Evolutionary conservation across 2,888 invertebrate genomes (phyloP), one percentile per base, ranked within the genome.

Genomic region (Incurvaria masculella): DNA sequence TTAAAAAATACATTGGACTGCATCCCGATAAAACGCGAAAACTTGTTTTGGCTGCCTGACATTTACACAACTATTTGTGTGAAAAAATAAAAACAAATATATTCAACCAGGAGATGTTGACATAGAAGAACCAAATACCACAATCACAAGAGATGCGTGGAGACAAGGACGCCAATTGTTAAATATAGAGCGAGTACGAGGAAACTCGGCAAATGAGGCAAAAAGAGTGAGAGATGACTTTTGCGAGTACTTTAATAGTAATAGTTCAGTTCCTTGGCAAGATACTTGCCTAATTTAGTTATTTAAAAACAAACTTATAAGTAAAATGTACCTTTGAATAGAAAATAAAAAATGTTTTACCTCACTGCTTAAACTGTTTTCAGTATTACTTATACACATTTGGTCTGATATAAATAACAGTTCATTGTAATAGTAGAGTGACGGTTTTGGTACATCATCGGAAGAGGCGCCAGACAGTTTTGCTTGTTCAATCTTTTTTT

Each of bases 301-400:
- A 47, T n/a, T n/a, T n/a, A n/a, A n/a, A n/a, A n/a, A n/a, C n/a
- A n/a, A n/a, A n/a, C n/a, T n/a, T n/a, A n/a, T 42, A 41, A 44
- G 39, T 45, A 45, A 42, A 49, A 49, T 47, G 49, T 46, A 45
- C 44, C 46, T 47, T 46, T 46, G 47, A 47, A 49, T 51, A 23
- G 51, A 42, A 51, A 51, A 49, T 49, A 51, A 49, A 51, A 49
- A 49, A 47, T 49, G 49, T 46, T 49, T 50, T 50, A 51, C 49
- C 49, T 49, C 52, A 52, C 50, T 50, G 50, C 49, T 52, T 50
- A 50, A 50, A 52, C 50, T 52, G 47, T 49, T 52, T 50, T 52
- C 50, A 52, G 52, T 50, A 47, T 52, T 49, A 52, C 52, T 49
- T 52, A 49, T 52, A 50, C 50, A 50, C 48, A 53, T 51, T 51